Percentiles rank a stretch among this genome's conserved stretches.
Conservation (phyloP, 1,140 invertebrate genomes). For the Procambarus virginalis region DNA sequence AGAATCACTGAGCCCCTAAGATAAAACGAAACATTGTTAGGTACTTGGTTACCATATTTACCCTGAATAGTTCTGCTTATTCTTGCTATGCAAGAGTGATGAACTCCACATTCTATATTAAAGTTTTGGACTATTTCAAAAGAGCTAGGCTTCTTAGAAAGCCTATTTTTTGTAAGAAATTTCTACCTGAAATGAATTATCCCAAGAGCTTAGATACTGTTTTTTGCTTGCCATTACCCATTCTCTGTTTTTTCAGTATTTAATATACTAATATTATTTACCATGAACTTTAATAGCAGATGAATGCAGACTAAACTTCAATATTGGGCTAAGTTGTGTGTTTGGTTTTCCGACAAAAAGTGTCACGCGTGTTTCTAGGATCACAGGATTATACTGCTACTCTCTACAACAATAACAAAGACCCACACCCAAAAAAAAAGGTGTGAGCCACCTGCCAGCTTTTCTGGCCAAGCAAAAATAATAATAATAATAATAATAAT, state of each 20-base stretch:
- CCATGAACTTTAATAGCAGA: background rate
- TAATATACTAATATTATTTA: background rate
- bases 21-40: constrained; percentile 40
- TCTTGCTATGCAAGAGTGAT: constrained; percentile 20
- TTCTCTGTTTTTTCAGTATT: background rate
- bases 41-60: constrained; percentile 59
- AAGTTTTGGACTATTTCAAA: constrained; percentile 10
- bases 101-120: constrained; percentile 22
- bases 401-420: constrained; percentile 65
- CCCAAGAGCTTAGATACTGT: background rate
- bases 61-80: constrained; percentile 58
- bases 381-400: constrained; percentile 66
- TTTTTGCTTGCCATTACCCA: background rate
- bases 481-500: constrained; percentile 4
- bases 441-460: constrained; percentile 54
- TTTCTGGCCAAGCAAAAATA: constrained; percentile 37
- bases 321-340: constrained; percentile 54
- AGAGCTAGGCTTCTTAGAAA: background rate
- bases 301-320: constrained; percentile 52
- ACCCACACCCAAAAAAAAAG: constrained; percentile 45
- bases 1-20: constrained; percentile 21
- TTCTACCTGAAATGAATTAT: background rate
- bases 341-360: constrained; percentile 60
- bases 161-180: background rate
- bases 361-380: constrained; percentile 67